Base-by-base conservation (phyloP, 2,888 invertebrate genomes). In the Atrina japonica region DNA sequence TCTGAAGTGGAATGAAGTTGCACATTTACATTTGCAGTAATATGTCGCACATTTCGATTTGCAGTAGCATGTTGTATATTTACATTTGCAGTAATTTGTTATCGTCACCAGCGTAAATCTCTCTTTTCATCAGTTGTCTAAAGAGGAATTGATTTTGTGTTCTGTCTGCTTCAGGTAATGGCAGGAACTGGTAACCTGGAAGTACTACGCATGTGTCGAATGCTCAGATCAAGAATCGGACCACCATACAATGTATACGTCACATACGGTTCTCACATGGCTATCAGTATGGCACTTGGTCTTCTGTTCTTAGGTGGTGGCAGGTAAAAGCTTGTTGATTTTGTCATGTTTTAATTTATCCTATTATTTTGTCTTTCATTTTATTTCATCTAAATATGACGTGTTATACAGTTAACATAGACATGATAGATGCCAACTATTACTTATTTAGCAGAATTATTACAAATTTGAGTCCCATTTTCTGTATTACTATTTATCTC, bases 231-330 rank as follows among this genome's bases (percentile, higher is more conserved):
- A 59, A 81, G 90, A 9, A 94, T 97, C 5, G 95, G 96, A 0
- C 93, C 87, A 6, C 84, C 84, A 27, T 84, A 88, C 68, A 83
- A 80, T 43, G 61, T 75, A 14, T 93, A 94, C 58, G 93, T 95
- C 45, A 95, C 96, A 59, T 97, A 98, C 90, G 96, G 96, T 27
- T 95, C 95, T 14, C 96, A 99, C 92, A 94, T 98, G 93, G 97
- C 97, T 16, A 95, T 96, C n/a, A 97, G 98, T 89, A 96, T 97
- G 95, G 95, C 98, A 0, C 92, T 98, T 47, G 99, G 99, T 0
- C 93, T 99, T 75, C 91, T 98, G 49, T 98, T 98, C 91, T 92
- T 99, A 58, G 98, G 98, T 7, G 97, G 97, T 25, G 98, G 99
- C 0, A 94, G 96, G 78, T 96, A 94, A 71, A 81, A 69, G 16